Base-by-base conservation (phyloP, 2,797 vertebrate genomes). In the Oryzias dopingdopingensis region DNA sequence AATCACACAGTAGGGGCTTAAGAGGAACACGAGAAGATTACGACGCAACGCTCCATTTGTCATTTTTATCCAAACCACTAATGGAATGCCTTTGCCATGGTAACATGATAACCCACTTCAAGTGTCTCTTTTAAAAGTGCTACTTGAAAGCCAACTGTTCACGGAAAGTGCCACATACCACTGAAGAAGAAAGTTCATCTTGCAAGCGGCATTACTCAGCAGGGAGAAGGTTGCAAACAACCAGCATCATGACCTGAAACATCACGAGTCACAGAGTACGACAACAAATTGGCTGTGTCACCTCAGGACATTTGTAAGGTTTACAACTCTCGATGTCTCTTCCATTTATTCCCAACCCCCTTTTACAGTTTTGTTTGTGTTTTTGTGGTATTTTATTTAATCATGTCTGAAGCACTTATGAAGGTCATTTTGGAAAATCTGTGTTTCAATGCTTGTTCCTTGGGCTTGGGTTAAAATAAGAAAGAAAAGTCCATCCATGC, bases 371-470 rank as follows among this genome's bases (percentile, higher is more conserved):
- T 26, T 81, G 20, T 77, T n/a, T 65, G 52, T 4, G 64, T 64
- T 67, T 53, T 42, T 14, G 22, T 20, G 6, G 67, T 86, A 74
- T 84, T 85, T 81, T 82, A 84, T 88, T 83, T 87, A 76, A 79
- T 75, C 52, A 50, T 55, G 51, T 77, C 67, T 62, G 59, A 77
- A 53, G 47, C 63, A 58, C 51, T 77, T 89, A 49, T 45, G 22
- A 70, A 59, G 41, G 10, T 49, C 76, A 70, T 83, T 86, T 78
- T 76, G 52, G 59, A 60, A 26, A 50, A 49, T 16, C 60, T 49
- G 44, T 32, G 48, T 79, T 74, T 68, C 64, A 62, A 18, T 41
- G 44, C 45, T 75, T 41, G 76, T 16, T 65, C 16, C 56, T 29
- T 45, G 12, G 20, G 20, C 20, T 22, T 65, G 29, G 23, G 76